A percentile compares a stretch with the other conserved stretches of the same genome.
Conservation (phyloP, 1,140 invertebrate genomes). For the Watersipora subatra region DNA sequence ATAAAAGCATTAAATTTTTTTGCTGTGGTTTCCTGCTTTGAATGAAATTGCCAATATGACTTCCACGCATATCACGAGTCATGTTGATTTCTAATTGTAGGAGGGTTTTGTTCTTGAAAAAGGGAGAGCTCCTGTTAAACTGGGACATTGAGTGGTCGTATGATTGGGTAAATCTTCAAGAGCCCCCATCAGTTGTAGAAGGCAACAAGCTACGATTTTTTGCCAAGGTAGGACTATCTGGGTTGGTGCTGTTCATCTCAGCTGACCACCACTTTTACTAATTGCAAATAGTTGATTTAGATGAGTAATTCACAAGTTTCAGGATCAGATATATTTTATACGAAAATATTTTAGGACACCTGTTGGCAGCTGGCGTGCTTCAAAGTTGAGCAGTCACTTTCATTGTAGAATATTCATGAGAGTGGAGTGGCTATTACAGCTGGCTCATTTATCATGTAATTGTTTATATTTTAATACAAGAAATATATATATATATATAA, state of each 20-base stretch:
- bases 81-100: no score
- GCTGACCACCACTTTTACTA: no score
- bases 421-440: not conserved
- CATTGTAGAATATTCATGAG: not conserved
- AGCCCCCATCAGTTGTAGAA: conserved; percentile 16
- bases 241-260: not conserved
- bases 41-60: no score
- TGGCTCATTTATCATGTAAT: not conserved
- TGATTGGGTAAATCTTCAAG: conserved; percentile 30
- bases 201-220: not conserved
- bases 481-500: no score
- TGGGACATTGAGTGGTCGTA: conserved; percentile 38
- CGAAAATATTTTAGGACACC: no score
- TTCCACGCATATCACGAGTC: no score
- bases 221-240: not conserved
- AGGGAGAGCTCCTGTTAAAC: conserved; percentile 41
- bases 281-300: no score
- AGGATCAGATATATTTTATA: no score
- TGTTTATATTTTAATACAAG: no score
- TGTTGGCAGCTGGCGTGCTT: not conserved
- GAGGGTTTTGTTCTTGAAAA: conserved; percentile 35
- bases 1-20: no score
- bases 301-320: no score
- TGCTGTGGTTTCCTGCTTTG: no score
- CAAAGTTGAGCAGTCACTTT: not conserved